Evolutionary conservation across 2,888 invertebrate genomes (phyloP).

Genomic region (Xylocampa areola): DNA sequence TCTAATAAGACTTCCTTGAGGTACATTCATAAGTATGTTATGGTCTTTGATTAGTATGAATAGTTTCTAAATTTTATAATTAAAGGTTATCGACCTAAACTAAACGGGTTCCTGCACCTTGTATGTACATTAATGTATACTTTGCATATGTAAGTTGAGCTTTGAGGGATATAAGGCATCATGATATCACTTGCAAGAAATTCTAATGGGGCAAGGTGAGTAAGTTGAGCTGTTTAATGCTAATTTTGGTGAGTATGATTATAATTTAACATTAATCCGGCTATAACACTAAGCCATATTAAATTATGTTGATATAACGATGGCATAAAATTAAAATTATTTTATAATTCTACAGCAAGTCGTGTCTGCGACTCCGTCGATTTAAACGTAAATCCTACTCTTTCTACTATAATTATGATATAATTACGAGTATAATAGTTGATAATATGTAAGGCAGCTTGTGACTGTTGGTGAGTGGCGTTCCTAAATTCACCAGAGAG

Average conservation of each 20-base stretch:
- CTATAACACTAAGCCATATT: not conserved
- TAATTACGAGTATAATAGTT: too few species aligned
- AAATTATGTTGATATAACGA: too few species aligned
- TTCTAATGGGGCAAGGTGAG: conserved; percentile 36
- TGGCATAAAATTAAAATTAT: too few species aligned
- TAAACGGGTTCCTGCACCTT: conserved; percentile 38
- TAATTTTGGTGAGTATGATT: conserved; percentile 10
- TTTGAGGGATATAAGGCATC: conserved; percentile 31
- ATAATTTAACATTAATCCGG: conserved; percentile 12
- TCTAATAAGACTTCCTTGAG: conserved; percentile 9
- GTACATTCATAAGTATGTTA: conserved; percentile 21
- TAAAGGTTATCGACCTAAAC: conserved; percentile 41
- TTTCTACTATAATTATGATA: too few species aligned
- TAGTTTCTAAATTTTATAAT: conserved; percentile 23
- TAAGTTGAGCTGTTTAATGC: conserved; percentile 32
- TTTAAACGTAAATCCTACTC: too few species aligned
- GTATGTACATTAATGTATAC: conserved; percentile 4
- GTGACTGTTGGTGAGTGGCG: too few species aligned
- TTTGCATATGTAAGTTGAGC: conserved; percentile 15
- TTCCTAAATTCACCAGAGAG: too few species aligned
- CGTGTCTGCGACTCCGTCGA: too few species aligned
- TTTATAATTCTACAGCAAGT: too few species aligned
- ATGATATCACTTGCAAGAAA: conserved; percentile 15
- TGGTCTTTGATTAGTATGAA: conserved; percentile 18
- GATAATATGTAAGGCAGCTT: too few species aligned